These are phyloP conservation scores for Cremastinae sp. DNA, from an alignment of 2,888 invertebrate genomes.

Conservation along the genomic window DNA sequence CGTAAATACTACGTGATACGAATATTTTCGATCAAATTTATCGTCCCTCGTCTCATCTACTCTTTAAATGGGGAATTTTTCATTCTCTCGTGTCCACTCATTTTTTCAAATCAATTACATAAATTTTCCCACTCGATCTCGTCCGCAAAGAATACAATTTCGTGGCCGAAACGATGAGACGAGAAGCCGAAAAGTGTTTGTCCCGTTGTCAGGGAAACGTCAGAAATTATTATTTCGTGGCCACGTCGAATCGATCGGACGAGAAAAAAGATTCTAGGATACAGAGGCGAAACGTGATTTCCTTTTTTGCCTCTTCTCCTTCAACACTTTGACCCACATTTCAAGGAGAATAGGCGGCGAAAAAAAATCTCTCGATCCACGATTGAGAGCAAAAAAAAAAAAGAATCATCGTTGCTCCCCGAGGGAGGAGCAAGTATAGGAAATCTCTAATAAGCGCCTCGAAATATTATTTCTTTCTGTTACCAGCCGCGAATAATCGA, in stretches of 20 bases:
- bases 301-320: slow-evolving; percentile 23
- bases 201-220: slow-evolving; percentile 51
- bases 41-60: slow-evolving; percentile 8
- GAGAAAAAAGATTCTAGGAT: slow-evolving; percentile 44
- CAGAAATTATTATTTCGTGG: slow-evolving; percentile 33
- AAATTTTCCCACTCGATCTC: too few relatives aligned
- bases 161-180: too few relatives aligned
- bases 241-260: slow-evolving; percentile 44
- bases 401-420: slow-evolving; percentile 28
- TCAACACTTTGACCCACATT: slow-evolving; percentile 36
- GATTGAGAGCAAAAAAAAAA: too few relatives aligned
- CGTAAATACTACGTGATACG: neutral
- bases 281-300: slow-evolving; percentile 16
- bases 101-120: too few relatives aligned
- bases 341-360: slow-evolving; percentile 22
- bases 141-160: too few relatives aligned
- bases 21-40: slow-evolving; percentile 20
- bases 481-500: too few relatives aligned
- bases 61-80: neutral
- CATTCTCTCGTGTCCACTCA: too few relatives aligned
- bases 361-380: slow-evolving; percentile 29
- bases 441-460: too few relatives aligned
- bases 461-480: too few relatives aligned
- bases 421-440: too few relatives aligned
- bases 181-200: slow-evolving; percentile 36